Percentiles rank a stretch among this genome's conserved stretches.
Conservation (phyloP, 2,888 invertebrate species). For the Trichopria drosophilae region DNA sequence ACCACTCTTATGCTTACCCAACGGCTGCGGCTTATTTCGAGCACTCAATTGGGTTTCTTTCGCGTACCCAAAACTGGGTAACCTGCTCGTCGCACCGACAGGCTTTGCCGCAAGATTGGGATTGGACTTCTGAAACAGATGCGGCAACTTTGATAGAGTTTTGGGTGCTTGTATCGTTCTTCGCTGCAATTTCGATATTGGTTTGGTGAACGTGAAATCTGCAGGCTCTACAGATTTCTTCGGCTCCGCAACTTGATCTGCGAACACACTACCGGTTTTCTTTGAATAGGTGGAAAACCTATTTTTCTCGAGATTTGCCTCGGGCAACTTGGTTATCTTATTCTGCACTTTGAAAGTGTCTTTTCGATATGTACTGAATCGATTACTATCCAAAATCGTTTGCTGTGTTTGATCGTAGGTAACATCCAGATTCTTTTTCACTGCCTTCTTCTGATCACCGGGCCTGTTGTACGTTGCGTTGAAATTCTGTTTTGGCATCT, state of each 20-base stretch:
- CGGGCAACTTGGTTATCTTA: too few species aligned
- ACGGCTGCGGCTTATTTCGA: slow-evolving; percentile 35
- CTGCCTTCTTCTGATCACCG: slow-evolving; percentile 10
- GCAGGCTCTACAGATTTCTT: too few species aligned
- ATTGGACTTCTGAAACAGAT: slow-evolving; percentile 54
- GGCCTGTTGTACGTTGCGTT: slow-evolving; percentile 15
- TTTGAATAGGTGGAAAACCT: slow-evolving; percentile 47
- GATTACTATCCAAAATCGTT: slow-evolving; percentile 31
- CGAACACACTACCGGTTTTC: slow-evolving; percentile 29
- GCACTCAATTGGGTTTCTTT: slow-evolving; percentile 48
- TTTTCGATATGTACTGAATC: slow-evolving; percentile 47
- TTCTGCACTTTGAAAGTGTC: slow-evolving; percentile 27
- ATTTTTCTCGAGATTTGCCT: slow-evolving; percentile 27
- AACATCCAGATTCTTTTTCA: slow-evolving; percentile 20
- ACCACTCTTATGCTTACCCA: slow-evolving; percentile 47
- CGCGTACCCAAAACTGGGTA: slow-evolving; percentile 39
- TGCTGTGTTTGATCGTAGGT: slow-evolving; percentile 19
- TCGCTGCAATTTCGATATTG: slow-evolving; percentile 29
- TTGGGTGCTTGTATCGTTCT: slow-evolving; percentile 40
- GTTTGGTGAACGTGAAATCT: slow-evolving; percentile 25
- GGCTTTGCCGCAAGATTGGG: slow-evolving; percentile 50
- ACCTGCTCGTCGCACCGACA: slow-evolving; percentile 24
- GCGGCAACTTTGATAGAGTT: slow-evolving; percentile 48
- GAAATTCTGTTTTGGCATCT: slow-evolving; percentile 1
- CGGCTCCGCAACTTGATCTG: slow-evolving; percentile 4